These are phyloP conservation scores for Cranoglanis bouderius DNA, from an alignment of 2,113 vertebrate species.

Conservation along the genomic window DNA sequence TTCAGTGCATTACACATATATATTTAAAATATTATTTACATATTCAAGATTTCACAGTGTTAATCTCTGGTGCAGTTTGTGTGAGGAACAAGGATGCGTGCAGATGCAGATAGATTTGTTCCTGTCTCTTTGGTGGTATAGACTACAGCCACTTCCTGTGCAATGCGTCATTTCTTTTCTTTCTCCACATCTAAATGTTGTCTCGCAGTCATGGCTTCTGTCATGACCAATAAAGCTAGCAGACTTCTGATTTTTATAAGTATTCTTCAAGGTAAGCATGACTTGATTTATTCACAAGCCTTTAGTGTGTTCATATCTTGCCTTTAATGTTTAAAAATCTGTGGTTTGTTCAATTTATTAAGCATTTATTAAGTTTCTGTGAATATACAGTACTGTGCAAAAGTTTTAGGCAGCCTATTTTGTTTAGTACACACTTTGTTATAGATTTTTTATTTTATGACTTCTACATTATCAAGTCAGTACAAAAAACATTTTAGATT, in stretches of 20 bases:
- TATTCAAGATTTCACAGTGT: too few species aligned
- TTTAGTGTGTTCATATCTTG: background rate
- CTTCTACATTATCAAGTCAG: too few species aligned
- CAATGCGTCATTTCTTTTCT: background rate
- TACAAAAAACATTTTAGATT: too few species aligned
- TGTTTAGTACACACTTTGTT: too few species aligned
- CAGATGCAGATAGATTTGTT: conserved; percentile 5
- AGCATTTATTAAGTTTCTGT: background rate
- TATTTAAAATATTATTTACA: background rate
- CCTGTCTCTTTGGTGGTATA: conserved; percentile 41
- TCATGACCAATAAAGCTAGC: conserved; percentile 27
- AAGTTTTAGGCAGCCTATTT: too few species aligned
- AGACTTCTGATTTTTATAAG: conserved; percentile 57
- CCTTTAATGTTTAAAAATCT: background rate
- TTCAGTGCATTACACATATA: background rate
- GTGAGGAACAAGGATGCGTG: background rate
- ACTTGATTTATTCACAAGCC: conserved; percentile 13
- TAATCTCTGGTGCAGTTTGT: background rate
- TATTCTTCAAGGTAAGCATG: conserved; percentile 65
- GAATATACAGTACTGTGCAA: too few species aligned
- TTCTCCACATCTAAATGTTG: background rate
- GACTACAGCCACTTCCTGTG: conserved; percentile 36
- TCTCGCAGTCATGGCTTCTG: conserved; percentile 57
- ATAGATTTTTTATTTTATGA: too few species aligned
- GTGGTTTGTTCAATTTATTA: background rate